Percentiles rank a stretch among this genome's conserved stretches.
Evolutionary conservation across 2,797 vertebrate species (phyloP).

Genomic region (Lutjanus argentimaculatus): DNA sequence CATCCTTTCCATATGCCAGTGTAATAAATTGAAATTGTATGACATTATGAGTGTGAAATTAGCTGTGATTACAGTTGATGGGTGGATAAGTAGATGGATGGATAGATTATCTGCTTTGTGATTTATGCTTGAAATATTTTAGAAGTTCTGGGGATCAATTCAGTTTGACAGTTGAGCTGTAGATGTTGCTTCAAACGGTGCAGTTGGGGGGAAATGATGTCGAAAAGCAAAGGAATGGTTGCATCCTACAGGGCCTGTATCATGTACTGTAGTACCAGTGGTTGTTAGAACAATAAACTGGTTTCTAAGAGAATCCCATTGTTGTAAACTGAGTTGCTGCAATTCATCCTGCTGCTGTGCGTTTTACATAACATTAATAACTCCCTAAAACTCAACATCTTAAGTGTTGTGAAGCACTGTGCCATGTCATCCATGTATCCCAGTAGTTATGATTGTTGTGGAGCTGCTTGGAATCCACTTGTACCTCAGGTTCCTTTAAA

Average conservation of each 20-base stretch:
- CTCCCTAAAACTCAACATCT: not conserved
- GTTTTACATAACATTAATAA: conserved; percentile 10
- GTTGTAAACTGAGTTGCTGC: conserved; percentile 6
- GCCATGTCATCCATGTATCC: conserved; percentile 13
- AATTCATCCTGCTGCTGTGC: not conserved
- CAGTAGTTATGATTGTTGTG: not conserved
- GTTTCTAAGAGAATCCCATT: conserved; percentile 15
- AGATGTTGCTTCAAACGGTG: conserved; percentile 21
- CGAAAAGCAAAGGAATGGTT: conserved; percentile 3
- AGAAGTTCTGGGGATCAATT: not conserved
- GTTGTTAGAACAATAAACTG: conserved; percentile 13
- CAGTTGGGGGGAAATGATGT: conserved; percentile 19
- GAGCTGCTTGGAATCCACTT: conserved; percentile 39
- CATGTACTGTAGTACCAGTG: not conserved
- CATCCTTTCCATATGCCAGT: conserved; percentile 4
- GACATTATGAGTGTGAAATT: conserved; percentile 14
- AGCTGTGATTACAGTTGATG: not conserved
- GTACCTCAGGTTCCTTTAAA: conserved; percentile 40
- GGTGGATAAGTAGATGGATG: conserved; percentile 5
- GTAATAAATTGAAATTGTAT: conserved; percentile 6
- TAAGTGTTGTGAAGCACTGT: conserved; percentile 12
- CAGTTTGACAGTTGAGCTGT: conserved; percentile 9
- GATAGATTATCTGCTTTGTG: conserved; percentile 24
- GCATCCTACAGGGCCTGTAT: not conserved
- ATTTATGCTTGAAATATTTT: not conserved